Evolutionary conservation across 2,888 invertebrate genomes (phyloP), one percentile per base, ranked within the genome.

Genomic region (Ormyrus labotus): DNA sequence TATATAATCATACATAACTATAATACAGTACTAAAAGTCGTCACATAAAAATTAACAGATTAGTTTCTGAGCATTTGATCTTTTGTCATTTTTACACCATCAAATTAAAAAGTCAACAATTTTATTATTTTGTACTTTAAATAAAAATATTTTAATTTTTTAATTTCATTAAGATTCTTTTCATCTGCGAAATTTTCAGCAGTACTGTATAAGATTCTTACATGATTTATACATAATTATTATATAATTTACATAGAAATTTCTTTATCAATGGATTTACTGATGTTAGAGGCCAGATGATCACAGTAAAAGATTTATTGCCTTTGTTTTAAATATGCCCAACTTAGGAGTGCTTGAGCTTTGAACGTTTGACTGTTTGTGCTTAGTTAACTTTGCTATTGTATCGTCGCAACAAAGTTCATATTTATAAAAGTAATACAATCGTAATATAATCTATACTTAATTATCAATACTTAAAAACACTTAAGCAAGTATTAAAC

Each of bases 301-400:
- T 81, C 78, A 81, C 81, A 81, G 75, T 81, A 81, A 79, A 75
- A 81, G 68, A 79, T 68, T 78, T 81, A 81, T 81, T 81, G 75
- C 81, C 70, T 72, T 81, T 72, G 63, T 72, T 76, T 75, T 45
- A 78, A 74, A 70, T 58, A 51, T 70, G 57, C 5, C 19, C 45
- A 74, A 81, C 71, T 55, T 4, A 77, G 72, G 64, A 81, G 70
- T 78, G 78, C 47, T 78, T 60, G 68, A 57, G 45, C 53, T 78
- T 81, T 69, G 67, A 70, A 69, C 63, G 48, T 64, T 70, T 58
- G 57, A 53, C 45, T 72, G 51, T 75, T 61, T 81, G 63, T 78
- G 70, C 74, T 74, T 74, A 45, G 6, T 71, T 58, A 68, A 72
- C 72, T 72, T 80, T 77, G 61, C 67, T 9, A 72, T 79, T 70